phyloP scores from a whole-genome alignment of 2,888 invertebrate species.

The Ariolimax columbianus region DNA sequence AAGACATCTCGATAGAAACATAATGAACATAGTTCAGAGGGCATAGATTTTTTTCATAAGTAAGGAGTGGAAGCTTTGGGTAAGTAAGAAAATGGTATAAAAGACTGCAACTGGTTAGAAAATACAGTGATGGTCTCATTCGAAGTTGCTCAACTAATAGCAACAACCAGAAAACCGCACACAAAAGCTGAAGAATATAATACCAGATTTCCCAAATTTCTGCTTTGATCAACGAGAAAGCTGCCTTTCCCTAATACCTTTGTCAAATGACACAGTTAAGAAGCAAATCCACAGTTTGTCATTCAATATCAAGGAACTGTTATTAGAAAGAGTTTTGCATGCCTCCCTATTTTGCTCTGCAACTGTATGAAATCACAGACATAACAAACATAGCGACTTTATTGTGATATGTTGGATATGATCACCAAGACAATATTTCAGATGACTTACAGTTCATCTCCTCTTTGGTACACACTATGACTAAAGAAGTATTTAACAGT shows the following conservation, averaged over 20 bases:
- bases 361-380: neutral
- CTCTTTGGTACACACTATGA: neutral
- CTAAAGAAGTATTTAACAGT: neutral
- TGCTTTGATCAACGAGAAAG: neutral
- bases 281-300: neutral
- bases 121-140: neutral
- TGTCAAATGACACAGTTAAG: neutral
- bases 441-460: neutral
- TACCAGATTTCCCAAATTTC: neutral
- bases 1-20: neutral
- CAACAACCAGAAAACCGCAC: neutral
- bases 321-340: neutral
- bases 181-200: neutral
- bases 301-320: neutral
- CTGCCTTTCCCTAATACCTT: neutral
- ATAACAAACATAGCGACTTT: neutral
- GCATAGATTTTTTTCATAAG: neutral
- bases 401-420: neutral
- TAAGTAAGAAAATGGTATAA: neutral
- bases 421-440: neutral
- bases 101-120: too few species aligned
- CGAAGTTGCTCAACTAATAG: neutral
- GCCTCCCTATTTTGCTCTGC: neutral
- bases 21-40: neutral
- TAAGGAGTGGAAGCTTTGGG: neutral